Base-by-base conservation (phyloP, 2,113 vertebrate species). In the Apteryx owenii region DNA sequence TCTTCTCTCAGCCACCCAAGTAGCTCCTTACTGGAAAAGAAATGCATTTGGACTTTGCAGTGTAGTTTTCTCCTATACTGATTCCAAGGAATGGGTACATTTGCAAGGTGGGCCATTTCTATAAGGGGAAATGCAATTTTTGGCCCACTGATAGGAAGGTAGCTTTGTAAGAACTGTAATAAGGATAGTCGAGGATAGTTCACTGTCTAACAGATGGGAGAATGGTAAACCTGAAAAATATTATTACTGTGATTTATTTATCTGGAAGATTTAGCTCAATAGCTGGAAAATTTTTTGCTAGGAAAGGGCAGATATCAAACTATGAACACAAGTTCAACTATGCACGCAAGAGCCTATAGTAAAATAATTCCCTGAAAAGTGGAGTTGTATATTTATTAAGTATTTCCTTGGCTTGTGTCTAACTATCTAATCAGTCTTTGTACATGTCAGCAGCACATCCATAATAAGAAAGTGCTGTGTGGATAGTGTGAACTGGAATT, bases 401-500 rank as follows among this genome's bases (percentile, higher is more conserved):
- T 82, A 93, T 93, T 97, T 83, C 90, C 80, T 61, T 90, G 68
- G 61, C 96, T 93, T 60, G 62, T 19, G 69, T 70, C 90, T 92
- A 72, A 78, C 96, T 97, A 89, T 98, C 98, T 98, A 97, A 98
- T 98, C 97, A 60, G 95, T 38, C 64, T 91, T 38, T 79, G 88
- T 92, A 73, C 86, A 68, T 98, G 97, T 97, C 77, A 95, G 97
- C 87, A 70, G 95, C 97, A 98, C 97, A 84, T 95, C 97, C 96
- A 87, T 93, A 97, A 97, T 95, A 96, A 98, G 98, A 97, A 97
- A 84, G 89, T 91, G 96, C 95, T 72, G 10, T 46, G 64, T 94
- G 95, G 97, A 50, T 89, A 91, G 71, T 69, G 72, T 53, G 96
- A 97, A 92, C 91, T 60, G 78, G 91, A 95, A 91, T 95, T 86